Evolutionary conservation across 2,797 vertebrate species (phyloP).

Genomic region (Cryptoprocta ferox): DNA sequence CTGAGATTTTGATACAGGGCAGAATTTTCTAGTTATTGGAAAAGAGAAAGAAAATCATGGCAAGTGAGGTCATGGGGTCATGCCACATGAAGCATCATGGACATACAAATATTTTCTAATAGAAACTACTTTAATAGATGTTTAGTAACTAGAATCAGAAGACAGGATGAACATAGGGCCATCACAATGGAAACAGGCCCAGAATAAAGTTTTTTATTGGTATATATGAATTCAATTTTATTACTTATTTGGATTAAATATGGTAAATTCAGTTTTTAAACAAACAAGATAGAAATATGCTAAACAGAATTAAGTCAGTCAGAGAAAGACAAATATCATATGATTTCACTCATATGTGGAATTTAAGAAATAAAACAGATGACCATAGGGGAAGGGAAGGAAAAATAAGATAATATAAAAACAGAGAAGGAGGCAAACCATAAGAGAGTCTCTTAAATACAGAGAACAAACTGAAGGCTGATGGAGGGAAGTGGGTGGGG

Average conservation of each 20-base stretch:
- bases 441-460: too few relatives aligned
- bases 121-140: background rate
- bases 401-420: too few relatives aligned
- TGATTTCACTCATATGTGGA: too few relatives aligned
- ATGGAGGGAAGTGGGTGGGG: too few relatives aligned
- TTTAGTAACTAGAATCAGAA: background rate
- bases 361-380: too few relatives aligned
- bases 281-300: background rate
- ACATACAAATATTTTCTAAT: background rate
- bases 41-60: background rate
- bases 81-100: background rate
- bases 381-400: too few relatives aligned
- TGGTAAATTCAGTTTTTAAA: constrained; percentile 10
- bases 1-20: background rate
- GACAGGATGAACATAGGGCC: background rate
- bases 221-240: background rate
- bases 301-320: too few relatives aligned
- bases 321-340: too few relatives aligned
- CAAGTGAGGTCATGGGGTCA: too few relatives aligned
- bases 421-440: too few relatives aligned
- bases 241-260: background rate
- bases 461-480: too few relatives aligned
- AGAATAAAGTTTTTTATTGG: background rate
- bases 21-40: background rate
- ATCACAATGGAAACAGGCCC: background rate